Conservation (phyloP, 2,113 vertebrate species). For the Microcebus lehilahytsara region DNA sequence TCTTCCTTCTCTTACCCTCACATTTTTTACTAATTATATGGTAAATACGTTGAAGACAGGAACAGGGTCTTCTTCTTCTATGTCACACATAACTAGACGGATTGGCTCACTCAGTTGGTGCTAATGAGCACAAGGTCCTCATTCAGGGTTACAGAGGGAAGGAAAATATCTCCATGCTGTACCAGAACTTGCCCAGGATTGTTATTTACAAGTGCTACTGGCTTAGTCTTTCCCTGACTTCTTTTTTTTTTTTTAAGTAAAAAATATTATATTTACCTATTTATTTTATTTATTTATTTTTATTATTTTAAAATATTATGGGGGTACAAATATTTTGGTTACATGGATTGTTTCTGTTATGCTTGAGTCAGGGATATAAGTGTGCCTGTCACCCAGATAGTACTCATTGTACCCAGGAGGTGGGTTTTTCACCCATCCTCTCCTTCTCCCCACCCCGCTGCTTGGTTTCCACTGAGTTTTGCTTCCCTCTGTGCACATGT, state of each 20-base stretch:
- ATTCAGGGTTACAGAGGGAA: not conserved
- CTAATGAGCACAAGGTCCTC: not conserved
- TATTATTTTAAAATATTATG: too few species aligned
- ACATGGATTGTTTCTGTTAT: too few species aligned
- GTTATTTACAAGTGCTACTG: not conserved
- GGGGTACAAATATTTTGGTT: too few species aligned
- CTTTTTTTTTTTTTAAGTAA: not conserved
- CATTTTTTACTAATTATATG: conserved; percentile 59
- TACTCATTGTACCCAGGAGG: too few species aligned
- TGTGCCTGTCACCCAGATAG: too few species aligned
- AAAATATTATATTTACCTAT: too few species aligned
- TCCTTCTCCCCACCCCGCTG: too few species aligned
- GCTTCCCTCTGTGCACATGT: too few species aligned
- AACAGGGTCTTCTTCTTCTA: conserved; percentile 40
- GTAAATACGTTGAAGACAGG: conserved; percentile 40
- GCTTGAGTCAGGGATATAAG: too few species aligned
- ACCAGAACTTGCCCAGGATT: not conserved
- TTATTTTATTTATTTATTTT: too few species aligned
- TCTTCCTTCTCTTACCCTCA: conserved; percentile 45
- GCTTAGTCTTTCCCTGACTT: not conserved
- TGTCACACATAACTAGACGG: not conserved
- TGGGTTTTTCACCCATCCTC: too few species aligned
- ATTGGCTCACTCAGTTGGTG: not conserved
- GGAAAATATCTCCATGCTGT: not conserved
- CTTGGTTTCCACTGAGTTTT: too few species aligned